A percentile compares a stretch with the other conserved stretches of the same genome.
phyloP scores from a whole-genome alignment of 2,797 vertebrate species.

The Hipposideros larvatus region DNA sequence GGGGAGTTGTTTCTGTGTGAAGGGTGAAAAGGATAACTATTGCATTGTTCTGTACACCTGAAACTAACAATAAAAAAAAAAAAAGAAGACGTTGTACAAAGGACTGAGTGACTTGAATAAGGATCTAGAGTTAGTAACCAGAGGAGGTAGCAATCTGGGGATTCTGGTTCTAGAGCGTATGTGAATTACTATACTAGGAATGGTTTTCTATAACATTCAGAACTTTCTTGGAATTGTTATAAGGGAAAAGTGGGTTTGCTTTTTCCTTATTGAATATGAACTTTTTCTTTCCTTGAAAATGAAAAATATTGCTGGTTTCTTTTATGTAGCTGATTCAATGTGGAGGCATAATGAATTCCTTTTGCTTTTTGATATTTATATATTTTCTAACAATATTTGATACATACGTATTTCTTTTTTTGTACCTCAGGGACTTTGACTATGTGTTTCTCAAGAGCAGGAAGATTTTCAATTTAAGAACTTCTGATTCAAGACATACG shows the following conservation, averaged over 20 bases:
- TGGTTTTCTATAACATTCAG: background rate
- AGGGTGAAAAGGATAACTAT: too few relatives aligned
- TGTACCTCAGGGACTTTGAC: background rate
- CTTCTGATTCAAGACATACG: background rate
- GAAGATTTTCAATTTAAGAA: background rate
- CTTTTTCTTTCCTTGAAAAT: background rate
- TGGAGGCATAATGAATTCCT: background rate
- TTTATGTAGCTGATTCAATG: background rate
- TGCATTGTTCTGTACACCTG: too few relatives aligned
- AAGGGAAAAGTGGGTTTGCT: background rate
- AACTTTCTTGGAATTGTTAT: background rate
- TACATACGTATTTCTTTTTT: background rate
- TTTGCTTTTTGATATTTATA: background rate
- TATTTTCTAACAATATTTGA: constrained; percentile 18
- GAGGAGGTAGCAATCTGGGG: background rate
- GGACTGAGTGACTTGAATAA: background rate
- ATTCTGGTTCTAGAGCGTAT: background rate
- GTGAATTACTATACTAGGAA: background rate
- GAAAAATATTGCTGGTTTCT: background rate
- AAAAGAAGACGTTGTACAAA: background rate
- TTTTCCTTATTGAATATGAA: background rate
- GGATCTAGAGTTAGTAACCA: background rate
- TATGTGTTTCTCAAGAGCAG: background rate
- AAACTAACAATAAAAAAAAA: too few relatives aligned
- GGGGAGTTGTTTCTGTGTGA: too few relatives aligned